A percentile compares a stretch with the other conserved stretches of the same genome.
Conservation (phyloP, 2,113 vertebrate species). For the Hippocampus zosterae region DNA sequence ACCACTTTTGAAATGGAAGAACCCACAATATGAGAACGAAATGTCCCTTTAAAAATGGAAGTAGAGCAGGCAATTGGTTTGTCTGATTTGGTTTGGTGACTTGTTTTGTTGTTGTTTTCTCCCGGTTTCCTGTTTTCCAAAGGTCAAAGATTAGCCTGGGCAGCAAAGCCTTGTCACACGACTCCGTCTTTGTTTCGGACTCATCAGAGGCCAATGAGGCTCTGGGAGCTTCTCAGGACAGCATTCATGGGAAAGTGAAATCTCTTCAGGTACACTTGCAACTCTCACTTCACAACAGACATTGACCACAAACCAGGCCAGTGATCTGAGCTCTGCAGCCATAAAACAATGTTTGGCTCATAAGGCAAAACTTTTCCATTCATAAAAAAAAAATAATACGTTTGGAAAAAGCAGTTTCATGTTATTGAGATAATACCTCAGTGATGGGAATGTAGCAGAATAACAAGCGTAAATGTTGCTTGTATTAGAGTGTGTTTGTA, state of each 20-base stretch:
- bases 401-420: neutral
- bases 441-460: neutral
- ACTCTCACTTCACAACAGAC: neutral
- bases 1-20: slow-evolving; percentile 1
- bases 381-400: neutral
- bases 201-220: slow-evolving; percentile 61
- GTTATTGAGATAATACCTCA: neutral
- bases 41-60: too few relatives aligned
- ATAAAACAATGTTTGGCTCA: neutral
- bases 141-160: slow-evolving; percentile 80
- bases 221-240: slow-evolving; percentile 74
- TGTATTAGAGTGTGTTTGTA: neutral
- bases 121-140: slow-evolving; percentile 34
- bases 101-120: slow-evolving; percentile 25
- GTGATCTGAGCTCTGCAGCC: neutral
- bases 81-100: neutral
- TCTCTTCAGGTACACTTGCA: slow-evolving; percentile 75
- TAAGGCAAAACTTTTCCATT: neutral
- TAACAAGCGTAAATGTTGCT: neutral
- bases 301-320: neutral
- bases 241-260: slow-evolving; percentile 80
- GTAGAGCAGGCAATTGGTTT: neutral
- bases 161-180: slow-evolving; percentile 84
- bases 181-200: slow-evolving; percentile 82
- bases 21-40: too few relatives aligned